phyloP scores from a whole-genome alignment of 2,888 invertebrate species.

The Aporophyla lueneburgensis region DNA sequence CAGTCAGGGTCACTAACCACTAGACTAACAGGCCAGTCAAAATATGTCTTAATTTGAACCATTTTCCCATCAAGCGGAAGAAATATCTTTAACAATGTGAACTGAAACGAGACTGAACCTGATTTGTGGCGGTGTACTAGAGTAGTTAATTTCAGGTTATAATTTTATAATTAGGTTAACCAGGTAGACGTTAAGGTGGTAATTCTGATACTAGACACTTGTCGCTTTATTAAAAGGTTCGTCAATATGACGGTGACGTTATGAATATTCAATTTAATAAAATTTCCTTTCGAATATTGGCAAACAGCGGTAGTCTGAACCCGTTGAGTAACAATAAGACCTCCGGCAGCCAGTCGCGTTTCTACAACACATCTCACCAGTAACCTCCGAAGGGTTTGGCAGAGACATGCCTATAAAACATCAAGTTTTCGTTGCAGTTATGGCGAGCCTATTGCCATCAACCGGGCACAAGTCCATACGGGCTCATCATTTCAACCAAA shows the following conservation, averaged over 20 bases:
- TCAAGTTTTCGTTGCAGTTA: not conserved
- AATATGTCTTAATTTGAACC: not conserved
- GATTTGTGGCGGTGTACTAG: not conserved
- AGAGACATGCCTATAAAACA: not conserved
- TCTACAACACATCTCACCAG: not conserved
- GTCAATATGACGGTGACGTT: not conserved
- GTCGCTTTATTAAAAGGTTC: not conserved
- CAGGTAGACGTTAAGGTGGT: not conserved
- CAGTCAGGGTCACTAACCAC: too few species aligned
- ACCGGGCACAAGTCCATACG: not conserved
- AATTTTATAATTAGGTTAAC: not conserved
- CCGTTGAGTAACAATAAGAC: conserved; percentile 32
- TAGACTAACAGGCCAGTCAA: too few species aligned
- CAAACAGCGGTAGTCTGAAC: conserved; percentile 24
- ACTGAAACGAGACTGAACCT: not conserved
- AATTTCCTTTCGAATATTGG: conserved; percentile 32
- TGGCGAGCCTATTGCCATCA: not conserved
- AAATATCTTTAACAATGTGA: not conserved
- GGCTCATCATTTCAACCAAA: too few species aligned
- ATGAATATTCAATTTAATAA: conserved; percentile 35
- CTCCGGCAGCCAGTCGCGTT: conserved; percentile 22
- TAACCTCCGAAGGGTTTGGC: not conserved
- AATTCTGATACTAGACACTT: conserved; percentile 3
- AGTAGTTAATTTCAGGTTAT: not conserved
- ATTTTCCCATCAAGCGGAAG: not conserved